Percentiles rank a stretch among this genome's conserved stretches.
Evolutionary conservation across 2,797 vertebrate species (phyloP).

Genomic region (Xenentodon cancila): DNA sequence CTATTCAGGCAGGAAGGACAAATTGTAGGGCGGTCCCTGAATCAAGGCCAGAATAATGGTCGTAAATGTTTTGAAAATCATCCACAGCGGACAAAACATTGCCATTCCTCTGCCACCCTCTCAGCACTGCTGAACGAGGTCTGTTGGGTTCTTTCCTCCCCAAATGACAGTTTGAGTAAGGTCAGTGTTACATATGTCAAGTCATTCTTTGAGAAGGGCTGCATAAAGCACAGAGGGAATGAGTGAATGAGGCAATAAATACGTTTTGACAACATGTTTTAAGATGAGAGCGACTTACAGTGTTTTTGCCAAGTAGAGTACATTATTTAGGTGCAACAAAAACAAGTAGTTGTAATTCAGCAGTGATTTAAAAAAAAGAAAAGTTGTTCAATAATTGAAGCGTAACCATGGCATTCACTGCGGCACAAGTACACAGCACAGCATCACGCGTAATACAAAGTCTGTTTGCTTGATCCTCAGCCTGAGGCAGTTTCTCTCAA

Average conservation of each 20-base stretch:
- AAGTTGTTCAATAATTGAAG: slow-evolving; percentile 46
- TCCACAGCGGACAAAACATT: slow-evolving; percentile 23
- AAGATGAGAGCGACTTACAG: background rate
- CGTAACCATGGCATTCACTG: slow-evolving; percentile 14
- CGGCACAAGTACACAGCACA: slow-evolving; percentile 32
- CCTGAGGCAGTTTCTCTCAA: slow-evolving; percentile 41
- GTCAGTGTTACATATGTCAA: no score
- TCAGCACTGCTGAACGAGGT: slow-evolving; percentile 15
- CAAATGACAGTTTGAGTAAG: no score
- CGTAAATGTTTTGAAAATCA: slow-evolving; percentile 26
- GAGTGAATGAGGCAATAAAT: background rate
- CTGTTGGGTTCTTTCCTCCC: background rate
- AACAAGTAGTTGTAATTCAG: slow-evolving; percentile 46
- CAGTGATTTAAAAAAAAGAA: slow-evolving; percentile 14
- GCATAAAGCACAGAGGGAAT: background rate
- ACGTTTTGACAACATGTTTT: background rate
- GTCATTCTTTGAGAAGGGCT: background rate
- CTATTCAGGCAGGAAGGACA: slow-evolving; percentile 61
- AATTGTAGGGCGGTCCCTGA: slow-evolving; percentile 45
- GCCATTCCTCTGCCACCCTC: slow-evolving; percentile 18
- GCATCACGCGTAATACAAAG: slow-evolving; percentile 22
- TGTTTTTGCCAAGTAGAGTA: slow-evolving; percentile 22
- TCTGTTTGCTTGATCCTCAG: slow-evolving; percentile 42
- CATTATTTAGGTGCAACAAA: slow-evolving; percentile 15
- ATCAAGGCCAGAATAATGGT: slow-evolving; percentile 38